phyloP scores from a whole-genome alignment of 2,797 vertebrate species.

The Rachycentron canadum region DNA sequence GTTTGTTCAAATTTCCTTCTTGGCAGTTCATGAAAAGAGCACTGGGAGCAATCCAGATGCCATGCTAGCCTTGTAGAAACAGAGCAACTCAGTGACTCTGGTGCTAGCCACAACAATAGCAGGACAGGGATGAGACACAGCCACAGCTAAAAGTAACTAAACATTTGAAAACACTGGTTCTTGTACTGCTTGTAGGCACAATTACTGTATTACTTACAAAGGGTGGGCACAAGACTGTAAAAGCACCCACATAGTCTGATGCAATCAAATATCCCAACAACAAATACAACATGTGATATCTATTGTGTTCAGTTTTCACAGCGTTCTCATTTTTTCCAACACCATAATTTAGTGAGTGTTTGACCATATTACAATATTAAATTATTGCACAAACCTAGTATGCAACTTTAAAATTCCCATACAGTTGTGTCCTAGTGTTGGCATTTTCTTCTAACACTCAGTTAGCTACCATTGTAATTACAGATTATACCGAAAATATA shows the following conservation, averaged over 20 bases:
- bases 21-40: conserved; percentile 82
- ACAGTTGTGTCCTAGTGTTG: neutral
- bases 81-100: conserved; percentile 78
- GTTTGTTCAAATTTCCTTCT: conserved; percentile 81
- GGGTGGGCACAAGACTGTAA: conserved; percentile 30
- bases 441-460: neutral
- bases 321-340: neutral
- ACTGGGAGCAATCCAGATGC: conserved; percentile 75
- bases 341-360: neutral
- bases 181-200: conserved; percentile 30
- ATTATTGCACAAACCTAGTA: neutral
- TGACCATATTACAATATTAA: neutral
- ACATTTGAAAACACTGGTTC: conserved; percentile 46
- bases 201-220: conserved; percentile 41
- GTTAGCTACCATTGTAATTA: neutral
- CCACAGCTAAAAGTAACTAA: conserved; percentile 39
- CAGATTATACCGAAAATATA: neutral
- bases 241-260: conserved; percentile 35
- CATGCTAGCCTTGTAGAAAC: conserved; percentile 74
- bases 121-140: conserved; percentile 44
- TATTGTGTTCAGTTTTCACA: neutral
- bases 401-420: neutral
- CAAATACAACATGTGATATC: conserved; percentile 36
- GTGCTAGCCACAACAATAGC: conserved; percentile 66
- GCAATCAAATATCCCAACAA: conserved; percentile 25